Evolutionary conservation across 2,888 invertebrate genomes (phyloP), one percentile per base, ranked within the genome.

Genomic region (Meliscaeva auricollis): DNA sequence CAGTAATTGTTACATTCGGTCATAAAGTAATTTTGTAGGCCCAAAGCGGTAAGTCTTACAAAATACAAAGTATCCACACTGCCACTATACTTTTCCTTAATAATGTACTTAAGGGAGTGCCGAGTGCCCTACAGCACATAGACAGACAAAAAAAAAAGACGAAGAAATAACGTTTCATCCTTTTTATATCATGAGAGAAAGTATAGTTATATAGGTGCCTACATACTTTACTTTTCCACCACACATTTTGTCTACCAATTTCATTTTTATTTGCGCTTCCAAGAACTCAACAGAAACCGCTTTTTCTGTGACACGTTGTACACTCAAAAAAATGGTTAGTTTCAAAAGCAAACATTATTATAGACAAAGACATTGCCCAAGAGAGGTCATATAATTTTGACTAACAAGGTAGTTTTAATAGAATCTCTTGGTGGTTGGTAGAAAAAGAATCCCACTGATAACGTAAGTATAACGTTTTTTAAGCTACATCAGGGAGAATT

Each of bases 1-100:
- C 70, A 74, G 70, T 84, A 79, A 84, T 84, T 84, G 79, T 79
- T 79, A 81, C 76, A 79, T 79, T 84, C 11, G 79, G 74, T 75
- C 83, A 79, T 84, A 79, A 75, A 84, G 79, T 79, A 84, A 84
- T 84, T 80, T 79, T 38, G 48, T 44, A 48, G 74, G 70, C 79
- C 62, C 79, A 58, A 75, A 66, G 62, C 79, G 56, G 73, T 74
- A 79, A 79, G 79, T 48, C 83, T 60, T 64, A 74, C 64, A 73
- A 64, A 78, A 74, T 60, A 81, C 64, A 81, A 81, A 81, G 81
- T 70, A 64, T 70, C 69, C 35, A 20, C 48, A 66, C 48, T 66
- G 41, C 56, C 56, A 50, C 70, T 72, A 64, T 64, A 66, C 58
- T 81, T 76, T 38, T 70, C 70, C 48, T 58, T 70, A 81, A 81